Evolutionary conservation across 2,113 vertebrate genomes (phyloP), one percentile per base, ranked within the genome.

Genomic region (Mesoclemmys tuberculata): DNA sequence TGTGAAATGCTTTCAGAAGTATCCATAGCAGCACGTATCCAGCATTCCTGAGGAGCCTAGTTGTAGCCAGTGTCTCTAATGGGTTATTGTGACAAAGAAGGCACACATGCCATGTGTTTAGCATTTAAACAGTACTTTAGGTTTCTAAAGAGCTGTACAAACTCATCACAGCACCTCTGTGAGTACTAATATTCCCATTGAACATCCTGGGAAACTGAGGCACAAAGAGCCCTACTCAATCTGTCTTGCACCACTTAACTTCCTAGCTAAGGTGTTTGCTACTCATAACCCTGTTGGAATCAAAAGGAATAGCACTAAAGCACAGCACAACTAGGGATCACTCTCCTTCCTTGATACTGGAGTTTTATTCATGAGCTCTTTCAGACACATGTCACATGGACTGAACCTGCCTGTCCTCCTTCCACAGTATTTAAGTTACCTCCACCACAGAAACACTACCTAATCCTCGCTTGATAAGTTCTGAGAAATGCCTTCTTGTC

Each of bases 41-140:
- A 94, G 83, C 29, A 74, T 80, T 94, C 81, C 75, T 84, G 38
- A 88, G 93, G 87, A 92, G n/a, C 61, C 61, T 24, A 51, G 46
- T 80, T 93, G 74, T 10, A 83, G 80, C 4, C 54, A 92, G 74
- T 21, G 46, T 68, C 82, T 58, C 51, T 61, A 80, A 91, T 84
- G 85, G 79, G 13, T 8, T 44, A 11, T 5, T 84, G 90, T 71
- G 31, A 21, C 88, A 97, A 94, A 95, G 88, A 89, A 90, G 79
- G 74, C 56, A 86, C 56, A 82, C 18, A 18, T 82, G 91, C 90
- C 87, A 91, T 12, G 64, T 54, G 54, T 74, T 93, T 95, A 93
- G 89, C 88, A 84, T 94, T 97, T 93, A 90, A 95, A 95, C 85
- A 90, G 80, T 55, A 71, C 22, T 74, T 27, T 74, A 94, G 92